A percentile compares a stretch with the other conserved stretches of the same genome.
phyloP scores from a whole-genome alignment of 92 coral and sea anemone genomes.

The Micromussa lordhowensis region DNA sequence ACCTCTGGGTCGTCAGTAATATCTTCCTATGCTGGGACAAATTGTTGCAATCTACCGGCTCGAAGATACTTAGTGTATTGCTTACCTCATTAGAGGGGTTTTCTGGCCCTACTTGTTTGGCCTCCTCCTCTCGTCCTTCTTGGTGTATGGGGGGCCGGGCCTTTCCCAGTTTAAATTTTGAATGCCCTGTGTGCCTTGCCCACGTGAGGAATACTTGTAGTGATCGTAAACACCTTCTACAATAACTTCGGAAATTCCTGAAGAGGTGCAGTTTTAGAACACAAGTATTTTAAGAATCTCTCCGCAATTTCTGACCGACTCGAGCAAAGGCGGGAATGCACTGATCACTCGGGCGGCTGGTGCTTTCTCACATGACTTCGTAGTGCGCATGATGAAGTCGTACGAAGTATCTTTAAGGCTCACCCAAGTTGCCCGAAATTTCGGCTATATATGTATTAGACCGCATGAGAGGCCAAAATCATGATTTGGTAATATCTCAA shows the following conservation, averaged over 20 bases:
- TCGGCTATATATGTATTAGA: too few species aligned
- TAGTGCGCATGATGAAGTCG: not conserved
- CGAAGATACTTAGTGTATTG: not conserved
- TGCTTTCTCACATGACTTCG: constrained; percentile 14
- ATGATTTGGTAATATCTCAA: too few species aligned
- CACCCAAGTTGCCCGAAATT: too few species aligned
- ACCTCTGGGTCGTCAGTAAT: constrained; percentile 56
- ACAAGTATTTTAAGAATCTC: too few species aligned
- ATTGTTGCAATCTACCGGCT: constrained; percentile 26
- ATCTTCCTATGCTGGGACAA: constrained; percentile 64
- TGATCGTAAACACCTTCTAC: too few species aligned
- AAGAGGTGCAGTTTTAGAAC: too few species aligned
- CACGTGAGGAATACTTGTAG: constrained; percentile 11
- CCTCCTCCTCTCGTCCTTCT: constrained; percentile 30
- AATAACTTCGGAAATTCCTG: too few species aligned
- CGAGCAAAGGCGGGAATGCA: constrained; percentile 40
- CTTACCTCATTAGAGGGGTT: constrained; percentile 21
- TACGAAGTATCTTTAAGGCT: too few species aligned
- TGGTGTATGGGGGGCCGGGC: constrained; percentile 23
- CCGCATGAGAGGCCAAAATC: too few species aligned
- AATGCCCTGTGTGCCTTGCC: not conserved
- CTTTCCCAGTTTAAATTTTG: constrained; percentile 26
- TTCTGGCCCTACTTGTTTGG: constrained; percentile 34
- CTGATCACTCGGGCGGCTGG: constrained; percentile 28
- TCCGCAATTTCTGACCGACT: constrained; percentile 5